Conservation (phyloP, 2,797 vertebrate species). For the Pelochelys cantorii region DNA sequence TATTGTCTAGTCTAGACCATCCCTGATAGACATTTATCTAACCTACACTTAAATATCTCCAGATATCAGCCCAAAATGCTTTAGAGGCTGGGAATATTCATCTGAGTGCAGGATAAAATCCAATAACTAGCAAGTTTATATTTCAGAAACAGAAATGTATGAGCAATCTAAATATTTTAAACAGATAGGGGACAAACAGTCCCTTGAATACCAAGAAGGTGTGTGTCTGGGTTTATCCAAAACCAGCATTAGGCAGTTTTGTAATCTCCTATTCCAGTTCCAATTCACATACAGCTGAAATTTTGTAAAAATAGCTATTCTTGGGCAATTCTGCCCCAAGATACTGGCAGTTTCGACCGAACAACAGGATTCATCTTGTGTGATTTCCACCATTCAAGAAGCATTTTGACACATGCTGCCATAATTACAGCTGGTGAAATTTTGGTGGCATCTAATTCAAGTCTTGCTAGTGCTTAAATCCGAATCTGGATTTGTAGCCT, state of each 20-base stretch:
- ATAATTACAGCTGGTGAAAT: accelerated
- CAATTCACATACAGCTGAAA: neutral
- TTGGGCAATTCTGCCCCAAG: neutral
- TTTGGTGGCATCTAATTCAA: neutral
- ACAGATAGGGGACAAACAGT: conserved; percentile 1
- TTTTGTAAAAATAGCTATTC: neutral
- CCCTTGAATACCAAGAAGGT: neutral
- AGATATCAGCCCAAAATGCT: neutral
- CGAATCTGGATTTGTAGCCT: neutral
- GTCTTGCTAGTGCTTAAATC: neutral
- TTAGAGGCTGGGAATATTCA: neutral
- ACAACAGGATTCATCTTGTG: accelerated
- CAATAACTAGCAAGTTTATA: neutral
- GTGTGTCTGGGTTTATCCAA: neutral
- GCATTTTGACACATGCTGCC: accelerated
- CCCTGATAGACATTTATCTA: too few relatives aligned
- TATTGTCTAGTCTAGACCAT: too few relatives aligned
- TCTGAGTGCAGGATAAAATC: neutral
- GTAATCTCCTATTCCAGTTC: neutral
- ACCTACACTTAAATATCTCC: too few relatives aligned
- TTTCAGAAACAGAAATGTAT: neutral
- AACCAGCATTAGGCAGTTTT: conserved; percentile 8
- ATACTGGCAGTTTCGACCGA: accelerated
- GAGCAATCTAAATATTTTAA: conserved; percentile 23
- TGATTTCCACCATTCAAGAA: accelerated